These are phyloP conservation scores for Muntiacus muntjak DNA, from an alignment of 2,113 vertebrate genomes.

Conservation along the genomic window DNA sequence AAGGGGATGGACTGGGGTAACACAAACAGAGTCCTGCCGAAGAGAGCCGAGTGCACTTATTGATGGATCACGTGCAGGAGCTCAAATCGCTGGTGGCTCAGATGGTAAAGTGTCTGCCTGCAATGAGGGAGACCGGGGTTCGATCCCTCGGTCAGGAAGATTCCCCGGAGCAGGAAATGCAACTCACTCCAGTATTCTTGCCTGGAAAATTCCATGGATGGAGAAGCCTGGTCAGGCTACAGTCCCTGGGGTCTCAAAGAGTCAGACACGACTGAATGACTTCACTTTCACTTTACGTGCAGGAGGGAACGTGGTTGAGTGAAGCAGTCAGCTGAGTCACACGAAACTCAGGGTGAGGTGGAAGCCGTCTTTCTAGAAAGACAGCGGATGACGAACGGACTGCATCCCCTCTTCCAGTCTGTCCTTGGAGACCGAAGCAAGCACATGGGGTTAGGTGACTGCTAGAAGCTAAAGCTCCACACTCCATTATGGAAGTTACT, in stretches of 20 bases:
- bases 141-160: rapidly evolving
- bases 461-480: neutral
- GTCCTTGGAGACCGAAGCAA: neutral
- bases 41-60: rapidly evolving
- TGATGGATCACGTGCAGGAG: neutral
- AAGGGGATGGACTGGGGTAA: rapidly evolving
- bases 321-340: neutral
- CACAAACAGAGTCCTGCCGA: rapidly evolving
- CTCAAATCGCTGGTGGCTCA: rapidly evolving
- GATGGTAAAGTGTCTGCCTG: neutral
- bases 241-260: neutral
- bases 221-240: neutral
- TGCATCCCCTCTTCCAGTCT: neutral
- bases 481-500: neutral
- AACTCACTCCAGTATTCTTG: neutral
- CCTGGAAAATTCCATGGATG: neutral
- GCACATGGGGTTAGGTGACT: too few species aligned
- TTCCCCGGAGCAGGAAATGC: neutral
- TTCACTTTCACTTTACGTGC: neutral
- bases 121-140: neutral
- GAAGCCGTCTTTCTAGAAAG: neutral
- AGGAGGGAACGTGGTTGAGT: too few species aligned
- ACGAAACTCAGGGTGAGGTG: neutral
- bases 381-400: rapidly evolving
- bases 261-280: rapidly evolving